A percentile compares a stretch with the other conserved stretches of the same genome.
Evolutionary conservation across 2,797 vertebrate species (phyloP).

Genomic region (Fundulus diaphanus): DNA sequence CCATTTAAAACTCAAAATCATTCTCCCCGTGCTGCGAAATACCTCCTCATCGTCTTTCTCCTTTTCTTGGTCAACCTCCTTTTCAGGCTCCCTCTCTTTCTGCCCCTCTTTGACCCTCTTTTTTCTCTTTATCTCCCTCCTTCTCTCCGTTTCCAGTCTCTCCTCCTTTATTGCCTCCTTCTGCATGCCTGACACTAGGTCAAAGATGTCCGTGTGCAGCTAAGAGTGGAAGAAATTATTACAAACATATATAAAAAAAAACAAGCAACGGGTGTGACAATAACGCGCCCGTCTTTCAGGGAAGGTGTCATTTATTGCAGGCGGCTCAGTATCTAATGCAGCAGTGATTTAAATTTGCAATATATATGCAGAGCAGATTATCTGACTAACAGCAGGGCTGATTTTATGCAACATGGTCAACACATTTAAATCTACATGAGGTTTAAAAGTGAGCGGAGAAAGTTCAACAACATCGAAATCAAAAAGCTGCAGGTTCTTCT

Average conservation of each 20-base stretch:
- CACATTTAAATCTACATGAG: background rate
- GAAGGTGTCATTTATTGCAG: background rate
- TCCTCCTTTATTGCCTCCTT: constrained; percentile 75
- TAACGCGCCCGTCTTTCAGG: constrained; percentile 11
- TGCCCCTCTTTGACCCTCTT: constrained; percentile 63
- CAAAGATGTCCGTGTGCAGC: constrained; percentile 81
- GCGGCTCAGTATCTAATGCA: background rate
- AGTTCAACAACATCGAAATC: background rate
- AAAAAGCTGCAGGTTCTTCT: background rate
- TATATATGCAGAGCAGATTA: background rate
- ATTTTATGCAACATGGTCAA: background rate
- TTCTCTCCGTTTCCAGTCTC: constrained; percentile 71
- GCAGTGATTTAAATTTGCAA: background rate
- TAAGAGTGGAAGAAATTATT: constrained; percentile 57
- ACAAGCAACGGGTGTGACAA: constrained; percentile 5
- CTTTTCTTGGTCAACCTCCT: constrained; percentile 59
- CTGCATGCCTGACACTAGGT: constrained; percentile 82
- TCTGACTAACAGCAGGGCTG: background rate
- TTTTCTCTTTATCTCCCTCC: constrained; percentile 69
- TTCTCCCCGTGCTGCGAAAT: constrained; percentile 56
- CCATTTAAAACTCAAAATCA: constrained; percentile 42
- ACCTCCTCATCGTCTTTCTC: constrained; percentile 77
- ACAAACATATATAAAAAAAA: constrained; percentile 17
- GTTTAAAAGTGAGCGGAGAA: background rate
- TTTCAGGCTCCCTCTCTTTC: constrained; percentile 60